phyloP scores from a whole-genome alignment of 2,113 vertebrate species.

The Ceyx melanurus region DNA sequence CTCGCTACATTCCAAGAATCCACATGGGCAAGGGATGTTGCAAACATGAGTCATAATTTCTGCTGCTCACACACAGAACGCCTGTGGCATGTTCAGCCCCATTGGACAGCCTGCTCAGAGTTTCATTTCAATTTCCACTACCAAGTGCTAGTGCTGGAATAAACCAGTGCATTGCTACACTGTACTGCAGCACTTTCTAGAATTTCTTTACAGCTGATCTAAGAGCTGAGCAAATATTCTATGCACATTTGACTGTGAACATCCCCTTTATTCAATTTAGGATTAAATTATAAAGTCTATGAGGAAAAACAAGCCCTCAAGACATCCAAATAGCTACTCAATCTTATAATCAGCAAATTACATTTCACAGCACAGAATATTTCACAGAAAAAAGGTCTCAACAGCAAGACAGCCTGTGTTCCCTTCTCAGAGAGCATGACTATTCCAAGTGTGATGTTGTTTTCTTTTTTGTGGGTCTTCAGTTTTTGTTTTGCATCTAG shows the following conservation, averaged over 20 bases:
- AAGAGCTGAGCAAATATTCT: background rate
- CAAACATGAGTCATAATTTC: slow-evolving; percentile 56
- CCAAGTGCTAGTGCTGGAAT: background rate
- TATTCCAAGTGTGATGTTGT: background rate
- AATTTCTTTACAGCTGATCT: background rate
- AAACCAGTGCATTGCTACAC: background rate
- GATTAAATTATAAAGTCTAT: background rate
- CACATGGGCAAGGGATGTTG: slow-evolving; percentile 8
- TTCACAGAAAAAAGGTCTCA: background rate
- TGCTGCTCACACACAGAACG: slow-evolving; percentile 7
- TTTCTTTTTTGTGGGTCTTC: background rate
- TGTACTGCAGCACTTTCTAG: background rate
- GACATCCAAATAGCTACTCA: background rate
- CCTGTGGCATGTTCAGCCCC: slow-evolving; percentile 24
- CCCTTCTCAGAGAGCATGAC: background rate
- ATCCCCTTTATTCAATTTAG: background rate
- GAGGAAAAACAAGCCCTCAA: background rate
- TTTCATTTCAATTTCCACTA: slow-evolving; percentile 15
- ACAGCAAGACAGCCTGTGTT: background rate
- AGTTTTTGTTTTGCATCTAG: background rate
- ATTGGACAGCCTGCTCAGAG: background rate
- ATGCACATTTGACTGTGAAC: background rate
- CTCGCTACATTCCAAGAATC: slow-evolving; percentile 19
- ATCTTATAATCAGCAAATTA: background rate
- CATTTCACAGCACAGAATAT: background rate